These are phyloP conservation scores for Pheosia tremula DNA, from an alignment of 2,888 invertebrate species.

Conservation along the genomic window DNA sequence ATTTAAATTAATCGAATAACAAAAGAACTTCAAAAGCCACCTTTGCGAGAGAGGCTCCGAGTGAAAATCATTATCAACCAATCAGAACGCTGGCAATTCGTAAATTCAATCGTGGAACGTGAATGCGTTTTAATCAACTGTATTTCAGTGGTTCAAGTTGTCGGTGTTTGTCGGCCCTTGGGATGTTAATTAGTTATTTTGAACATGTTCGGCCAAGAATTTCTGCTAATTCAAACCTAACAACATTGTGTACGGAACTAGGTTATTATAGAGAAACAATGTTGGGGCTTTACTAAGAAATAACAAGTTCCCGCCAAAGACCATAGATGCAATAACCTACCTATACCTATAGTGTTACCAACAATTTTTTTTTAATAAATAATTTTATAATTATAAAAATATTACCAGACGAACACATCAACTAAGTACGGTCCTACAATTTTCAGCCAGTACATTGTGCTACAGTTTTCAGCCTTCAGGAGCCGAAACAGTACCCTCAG, in stretches of 20 bases:
- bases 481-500: no score
- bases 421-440: no score
- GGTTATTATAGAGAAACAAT: not conserved
- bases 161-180: not conserved
- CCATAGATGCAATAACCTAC: no score
- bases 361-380: no score
- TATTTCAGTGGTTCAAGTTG: constrained; percentile 17
- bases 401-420: no score
- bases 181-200: not conserved
- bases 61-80: constrained; percentile 32
- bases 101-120: constrained; percentile 28
- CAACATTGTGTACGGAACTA: not conserved
- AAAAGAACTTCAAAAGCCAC: constrained; percentile 24
- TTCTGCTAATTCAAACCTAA: not conserved
- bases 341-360: no score
- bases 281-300: not conserved
- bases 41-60: constrained; percentile 14
- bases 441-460: no score
- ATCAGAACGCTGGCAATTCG: constrained; percentile 32
- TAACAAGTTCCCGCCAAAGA: no score
- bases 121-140: constrained; percentile 39
- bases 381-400: no score
- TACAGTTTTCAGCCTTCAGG: no score
- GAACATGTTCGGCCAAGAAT: not conserved
- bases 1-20: constrained; percentile 39